Evolutionary conservation across 2,888 invertebrate species (phyloP), one percentile per base, ranked within the genome.

Genomic region (Chaetoderma sp.): DNA sequence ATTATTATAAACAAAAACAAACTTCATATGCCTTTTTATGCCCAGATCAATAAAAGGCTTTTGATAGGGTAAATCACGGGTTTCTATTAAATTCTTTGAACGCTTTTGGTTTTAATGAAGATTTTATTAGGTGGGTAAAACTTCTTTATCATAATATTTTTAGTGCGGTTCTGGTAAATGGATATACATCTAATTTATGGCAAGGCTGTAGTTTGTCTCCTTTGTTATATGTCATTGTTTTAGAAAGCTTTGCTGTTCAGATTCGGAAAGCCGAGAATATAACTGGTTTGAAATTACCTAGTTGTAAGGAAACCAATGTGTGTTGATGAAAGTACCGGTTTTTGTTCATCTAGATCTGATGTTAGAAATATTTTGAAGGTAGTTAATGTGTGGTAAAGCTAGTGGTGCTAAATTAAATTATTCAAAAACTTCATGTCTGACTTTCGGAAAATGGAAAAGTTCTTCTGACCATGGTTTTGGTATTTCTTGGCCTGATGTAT

Each of bases 21-120:
- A 27, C 67, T n/a, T n/a, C 47, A 33, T 64, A 69, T 44, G 56
- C 59, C 36, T 71, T 74, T 56, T 65, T 74, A 28, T 52, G 47
- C 59, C 33, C 73, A 44, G 75, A 77, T 49, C 75, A 75, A 57
- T 71, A 70, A 47, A 77, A 75, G 39, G 74, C 73, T 1, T 75
- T 75, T 47, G 73, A 75, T 54, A 56, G 74, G 32, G 74, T 74
- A 18, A 63, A 63, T 27, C 69, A 71, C 58, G 49, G 60, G 13
- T 75, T 64, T 60, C n/a, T 76, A 25, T 69, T 65, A 63, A 59
- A 69, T 44, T 56, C 61, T 6, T 49, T 77, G 21, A 6, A 58
- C 4, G 39, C 65, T 10, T 74, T 72, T 61, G 70, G 71, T 23
- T 73, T 77, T 70, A 56, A 65, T 27, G 30, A 62, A 21, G 45